Percentiles rank a stretch among this genome's conserved stretches.
Evolutionary conservation across 2,797 vertebrate species (phyloP).

Genomic region (Denticeps clupeoides): DNA sequence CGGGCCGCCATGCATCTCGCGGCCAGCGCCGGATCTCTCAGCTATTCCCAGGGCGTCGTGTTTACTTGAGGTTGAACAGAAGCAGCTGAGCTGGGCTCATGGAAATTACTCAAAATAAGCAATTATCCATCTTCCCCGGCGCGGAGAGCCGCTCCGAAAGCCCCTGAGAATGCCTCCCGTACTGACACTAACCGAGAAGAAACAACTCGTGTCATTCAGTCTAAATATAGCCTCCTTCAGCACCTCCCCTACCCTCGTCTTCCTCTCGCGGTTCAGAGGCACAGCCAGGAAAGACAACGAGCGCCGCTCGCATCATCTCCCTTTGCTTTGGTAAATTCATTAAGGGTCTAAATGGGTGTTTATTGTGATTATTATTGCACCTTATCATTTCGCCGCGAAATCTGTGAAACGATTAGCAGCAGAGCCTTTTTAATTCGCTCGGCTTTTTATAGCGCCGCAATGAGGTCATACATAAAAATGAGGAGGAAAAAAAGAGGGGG

Average conservation of each 20-base stretch:
- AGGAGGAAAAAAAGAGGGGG: too few species aligned
- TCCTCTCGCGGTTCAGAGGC: not conserved
- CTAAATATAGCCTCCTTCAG: conserved; percentile 50
- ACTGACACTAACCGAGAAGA: conserved; percentile 53
- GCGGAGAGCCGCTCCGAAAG: conserved; percentile 46
- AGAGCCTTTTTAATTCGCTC: too few species aligned
- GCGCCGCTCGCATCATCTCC: too few species aligned
- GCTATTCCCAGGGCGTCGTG: conserved; percentile 52
- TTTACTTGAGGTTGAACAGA: conserved; percentile 60
- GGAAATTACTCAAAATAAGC: conserved; percentile 67
- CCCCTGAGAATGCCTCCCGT: conserved; percentile 50
- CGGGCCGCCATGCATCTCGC: conserved; percentile 12
- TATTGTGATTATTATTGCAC: too few species aligned
- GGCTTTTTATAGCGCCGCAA: too few species aligned
- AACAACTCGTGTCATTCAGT: conserved; percentile 44
- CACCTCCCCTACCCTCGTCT: not conserved
- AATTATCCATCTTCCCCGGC: conserved; percentile 62
- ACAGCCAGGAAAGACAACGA: too few species aligned
- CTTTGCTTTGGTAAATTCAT: too few species aligned
- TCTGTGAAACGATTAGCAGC: too few species aligned
- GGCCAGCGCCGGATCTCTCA: not conserved
- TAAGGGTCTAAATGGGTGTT: too few species aligned
- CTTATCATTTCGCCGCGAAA: too few species aligned
- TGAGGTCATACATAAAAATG: too few species aligned
- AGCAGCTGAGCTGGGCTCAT: conserved; percentile 62